phyloP scores from a whole-genome alignment of 2,797 vertebrate genomes.

The Eurystomus glaucurus region DNA sequence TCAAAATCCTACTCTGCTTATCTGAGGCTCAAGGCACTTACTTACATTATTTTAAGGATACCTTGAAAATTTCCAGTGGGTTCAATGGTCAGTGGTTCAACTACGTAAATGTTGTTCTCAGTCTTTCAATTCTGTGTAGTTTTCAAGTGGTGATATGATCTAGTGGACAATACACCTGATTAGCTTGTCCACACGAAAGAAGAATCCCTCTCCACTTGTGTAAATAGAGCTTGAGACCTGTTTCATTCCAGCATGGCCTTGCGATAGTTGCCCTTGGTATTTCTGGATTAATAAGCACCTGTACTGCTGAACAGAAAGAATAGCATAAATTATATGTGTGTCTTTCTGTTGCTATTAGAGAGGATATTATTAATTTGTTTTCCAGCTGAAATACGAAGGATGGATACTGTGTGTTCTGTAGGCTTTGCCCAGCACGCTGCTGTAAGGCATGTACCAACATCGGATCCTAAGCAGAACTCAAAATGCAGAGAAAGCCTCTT shows the following conservation, averaged over 20 bases:
- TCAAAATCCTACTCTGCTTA: background rate
- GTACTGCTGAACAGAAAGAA: background rate
- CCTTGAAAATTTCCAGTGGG: background rate
- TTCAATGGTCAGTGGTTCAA: background rate
- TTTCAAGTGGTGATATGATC: background rate
- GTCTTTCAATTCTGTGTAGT: background rate
- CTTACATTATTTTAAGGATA: background rate
- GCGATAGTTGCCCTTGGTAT: background rate
- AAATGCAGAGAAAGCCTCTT: background rate
- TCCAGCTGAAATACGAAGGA: conserved; percentile 12
- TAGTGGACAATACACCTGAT: fast-evolving
- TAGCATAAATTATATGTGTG: background rate
- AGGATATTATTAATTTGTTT: conserved; percentile 17
- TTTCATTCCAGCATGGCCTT: fast-evolving
- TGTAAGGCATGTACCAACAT: background rate
- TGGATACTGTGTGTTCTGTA: background rate
- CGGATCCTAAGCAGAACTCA: background rate
- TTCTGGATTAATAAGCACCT: background rate
- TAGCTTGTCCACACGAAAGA: background rate
- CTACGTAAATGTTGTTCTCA: background rate
- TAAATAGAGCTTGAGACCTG: background rate
- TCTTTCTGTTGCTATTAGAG: background rate
- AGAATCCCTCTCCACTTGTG: fast-evolving
- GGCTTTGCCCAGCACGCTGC: background rate
- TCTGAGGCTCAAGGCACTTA: background rate